Conservation (phyloP, 2,113 vertebrate genomes). For the Raja brachyura region DNA sequence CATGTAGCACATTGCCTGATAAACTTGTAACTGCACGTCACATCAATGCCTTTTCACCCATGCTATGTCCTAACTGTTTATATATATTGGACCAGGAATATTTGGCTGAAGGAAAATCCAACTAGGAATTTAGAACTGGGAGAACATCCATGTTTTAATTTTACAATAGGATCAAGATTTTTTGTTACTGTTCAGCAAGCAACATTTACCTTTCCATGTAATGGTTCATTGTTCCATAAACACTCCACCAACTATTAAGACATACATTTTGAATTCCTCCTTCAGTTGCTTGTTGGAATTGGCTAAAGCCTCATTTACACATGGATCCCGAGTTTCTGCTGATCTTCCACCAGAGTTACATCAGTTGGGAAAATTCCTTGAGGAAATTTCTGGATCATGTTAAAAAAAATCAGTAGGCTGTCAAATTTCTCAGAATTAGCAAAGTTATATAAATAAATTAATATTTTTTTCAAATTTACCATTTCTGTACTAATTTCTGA, state of each 20-base stretch:
- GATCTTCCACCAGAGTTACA: not conserved
- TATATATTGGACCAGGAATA: not conserved
- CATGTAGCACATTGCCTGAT: no score
- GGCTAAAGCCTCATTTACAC: not conserved
- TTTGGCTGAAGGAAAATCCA: not conserved
- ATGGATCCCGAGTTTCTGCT: not conserved
- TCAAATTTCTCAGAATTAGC: not conserved
- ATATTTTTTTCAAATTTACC: not conserved
- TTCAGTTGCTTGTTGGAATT: not conserved
- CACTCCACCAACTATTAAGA: not conserved
- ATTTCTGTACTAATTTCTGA: not conserved
- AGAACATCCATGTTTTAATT: not conserved
- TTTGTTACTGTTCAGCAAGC: not conserved
- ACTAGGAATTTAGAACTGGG: not conserved
- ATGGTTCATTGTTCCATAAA: not conserved
- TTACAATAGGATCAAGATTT: not conserved
- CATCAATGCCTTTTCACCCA: not conserved
- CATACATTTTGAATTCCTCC: not conserved
- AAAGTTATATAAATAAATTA: not conserved
- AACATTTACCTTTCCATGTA: not conserved
- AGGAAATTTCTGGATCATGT: not conserved
- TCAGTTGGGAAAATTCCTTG: not conserved
- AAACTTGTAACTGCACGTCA: not conserved
- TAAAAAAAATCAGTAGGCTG: not conserved
- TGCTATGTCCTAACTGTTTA: not conserved